phyloP scores from a whole-genome alignment of 2,888 invertebrate species.

The Platycnemis pennipes region DNA sequence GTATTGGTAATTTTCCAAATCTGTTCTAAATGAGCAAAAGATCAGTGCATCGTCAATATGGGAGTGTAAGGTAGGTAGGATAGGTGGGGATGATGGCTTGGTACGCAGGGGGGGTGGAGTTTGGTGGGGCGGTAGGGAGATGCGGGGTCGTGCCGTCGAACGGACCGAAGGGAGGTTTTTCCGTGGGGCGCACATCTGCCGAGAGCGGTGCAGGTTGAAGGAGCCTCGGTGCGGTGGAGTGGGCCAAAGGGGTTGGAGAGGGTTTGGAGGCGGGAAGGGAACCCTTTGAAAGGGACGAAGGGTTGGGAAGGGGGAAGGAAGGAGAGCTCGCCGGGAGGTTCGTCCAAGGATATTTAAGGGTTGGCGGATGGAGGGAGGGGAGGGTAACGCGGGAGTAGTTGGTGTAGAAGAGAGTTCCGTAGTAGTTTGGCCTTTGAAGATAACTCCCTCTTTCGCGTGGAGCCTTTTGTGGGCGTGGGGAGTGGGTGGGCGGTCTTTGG shows the following conservation, averaged over 20 bases:
- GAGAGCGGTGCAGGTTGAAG: background rate
- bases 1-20: no score
- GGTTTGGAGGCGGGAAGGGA: background rate
- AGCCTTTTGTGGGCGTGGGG: conserved; percentile 42
- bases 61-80: no score
- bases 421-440: conserved; percentile 66
- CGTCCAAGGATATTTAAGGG: conserved; percentile 36
- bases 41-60: no score
- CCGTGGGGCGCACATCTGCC: background rate
- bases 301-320: background rate
- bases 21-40: no score
- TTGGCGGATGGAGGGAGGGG: background rate
- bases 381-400: background rate
- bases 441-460: conserved; percentile 52
- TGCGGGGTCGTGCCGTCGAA: background rate
- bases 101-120: background rate
- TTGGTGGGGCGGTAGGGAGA: background rate
- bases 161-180: background rate
- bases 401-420: conserved; percentile 38
- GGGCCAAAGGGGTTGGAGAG: background rate
- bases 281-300: background rate
- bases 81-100: background rate
- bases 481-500: background rate
- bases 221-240: background rate
- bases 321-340: background rate